These are phyloP conservation scores for Platyscapa corneri DNA, from an alignment of 1,140 invertebrate species.

Conservation along the genomic window DNA sequence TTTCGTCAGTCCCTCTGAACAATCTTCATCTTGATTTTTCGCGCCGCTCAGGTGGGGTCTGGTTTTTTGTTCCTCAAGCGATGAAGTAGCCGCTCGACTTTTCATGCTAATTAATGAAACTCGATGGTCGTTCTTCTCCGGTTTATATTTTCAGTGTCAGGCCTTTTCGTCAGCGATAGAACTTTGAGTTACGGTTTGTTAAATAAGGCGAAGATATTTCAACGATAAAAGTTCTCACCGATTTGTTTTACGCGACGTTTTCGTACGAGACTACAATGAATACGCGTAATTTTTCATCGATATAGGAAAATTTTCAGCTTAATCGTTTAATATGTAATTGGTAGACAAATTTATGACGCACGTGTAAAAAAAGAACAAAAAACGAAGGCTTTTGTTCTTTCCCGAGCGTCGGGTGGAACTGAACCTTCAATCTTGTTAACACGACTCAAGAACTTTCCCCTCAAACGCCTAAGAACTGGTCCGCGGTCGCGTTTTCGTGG, in stretches of 20 bases:
- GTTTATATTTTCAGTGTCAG: slow-evolving; percentile 23
- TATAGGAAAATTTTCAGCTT: too few species aligned
- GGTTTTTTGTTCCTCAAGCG: not conserved
- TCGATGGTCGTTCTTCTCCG: not conserved
- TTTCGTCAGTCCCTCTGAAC: not conserved
- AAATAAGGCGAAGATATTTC: not conserved
- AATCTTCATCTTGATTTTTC: not conserved
- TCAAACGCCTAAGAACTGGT: slow-evolving; percentile 10
- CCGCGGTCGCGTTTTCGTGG: slow-evolving; percentile 52
- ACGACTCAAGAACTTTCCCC: too few species aligned
- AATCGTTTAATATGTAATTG: too few species aligned
- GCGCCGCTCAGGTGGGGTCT: slow-evolving; percentile 1
- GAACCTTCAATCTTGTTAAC: slow-evolving; percentile 6
- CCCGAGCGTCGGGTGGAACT: not conserved
- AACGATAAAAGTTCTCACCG: not conserved
- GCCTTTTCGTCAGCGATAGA: not conserved
- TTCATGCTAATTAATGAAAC: slow-evolving; percentile 42
- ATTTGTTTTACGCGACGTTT: too few species aligned
- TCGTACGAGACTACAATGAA: too few species aligned
- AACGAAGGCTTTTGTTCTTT: too few species aligned
- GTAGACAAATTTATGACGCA: too few species aligned
- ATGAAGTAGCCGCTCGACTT: slow-evolving; percentile 29
- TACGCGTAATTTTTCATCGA: too few species aligned
- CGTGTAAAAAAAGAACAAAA: too few species aligned
- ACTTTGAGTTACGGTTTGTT: not conserved